Evolutionary conservation across 2,888 invertebrate genomes (phyloP), one percentile per base, ranked within the genome.

Genomic region (Hydropsyche betteni): DNA sequence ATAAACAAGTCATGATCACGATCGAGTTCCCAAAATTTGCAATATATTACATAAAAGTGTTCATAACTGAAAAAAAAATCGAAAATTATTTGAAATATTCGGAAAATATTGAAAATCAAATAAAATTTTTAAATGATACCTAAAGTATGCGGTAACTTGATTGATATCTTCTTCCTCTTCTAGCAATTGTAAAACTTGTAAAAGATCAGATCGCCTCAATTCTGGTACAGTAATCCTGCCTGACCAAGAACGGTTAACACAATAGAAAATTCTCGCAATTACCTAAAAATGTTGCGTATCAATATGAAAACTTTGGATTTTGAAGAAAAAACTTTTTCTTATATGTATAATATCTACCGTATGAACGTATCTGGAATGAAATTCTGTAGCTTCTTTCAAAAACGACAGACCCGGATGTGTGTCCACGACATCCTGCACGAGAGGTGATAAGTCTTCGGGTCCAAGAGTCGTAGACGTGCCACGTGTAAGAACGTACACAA

Each of bases 11-110:
- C 99, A 85, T 99, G 99, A 87, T 99, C 99, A 79, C 95, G 91
- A 86, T 99, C 99, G 83, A 99, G 87, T 86, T 99, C 99, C 99
- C 99, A 99, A 88, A 99, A 99, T 86, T 99, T 99, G 89, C 99
- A 99, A 86, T 99, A 99, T 84, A 99, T 98, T 78, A 99, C 99
- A 88, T 99, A 99, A 87, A 99, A 99, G 88, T 99, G 99, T 86
- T 99, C 99, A 85, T 99, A 99, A 84, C 98, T 98, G 89, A 90
- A 94, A 85, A 84, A 88, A 8, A 44, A 61, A 61, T n/a, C 24
- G 33, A 24, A 24, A 2, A 24, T 24, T 24, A 24, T 2, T 24
- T 44, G 7, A 44, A 44, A 44, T 44, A 4, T 8, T 1, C 10
- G 10, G 44, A 55, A n/a, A 12, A 55, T n/a, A 6, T 55, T 12